Evolutionary conservation across 2,113 vertebrate genomes (phyloP).

Genomic region (Tachuris rubrigastra): DNA sequence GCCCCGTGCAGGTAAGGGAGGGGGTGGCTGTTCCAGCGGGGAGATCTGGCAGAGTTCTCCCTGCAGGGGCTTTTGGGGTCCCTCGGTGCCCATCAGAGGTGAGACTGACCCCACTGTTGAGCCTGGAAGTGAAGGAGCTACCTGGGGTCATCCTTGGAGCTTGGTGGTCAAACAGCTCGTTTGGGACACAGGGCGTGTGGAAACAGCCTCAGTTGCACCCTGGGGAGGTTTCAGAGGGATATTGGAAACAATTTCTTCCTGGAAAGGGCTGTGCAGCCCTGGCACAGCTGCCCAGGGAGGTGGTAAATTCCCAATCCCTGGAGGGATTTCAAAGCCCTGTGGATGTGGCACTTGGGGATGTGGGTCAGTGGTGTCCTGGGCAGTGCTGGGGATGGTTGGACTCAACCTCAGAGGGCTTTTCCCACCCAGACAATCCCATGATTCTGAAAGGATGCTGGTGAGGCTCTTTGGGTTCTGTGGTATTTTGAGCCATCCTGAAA

Average conservation of each 20-base stretch:
- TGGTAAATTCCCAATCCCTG: not conserved
- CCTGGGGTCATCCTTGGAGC: not conserved
- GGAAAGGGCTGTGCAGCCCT: not conserved
- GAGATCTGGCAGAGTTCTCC: not conserved
- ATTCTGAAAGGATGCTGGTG: not conserved
- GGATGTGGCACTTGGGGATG: not conserved
- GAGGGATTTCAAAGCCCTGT: not conserved
- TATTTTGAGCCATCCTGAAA: not conserved
- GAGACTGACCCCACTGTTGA: not conserved
- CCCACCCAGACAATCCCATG: not conserved
- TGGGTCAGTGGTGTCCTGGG: not conserved
- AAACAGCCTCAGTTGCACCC: not conserved
- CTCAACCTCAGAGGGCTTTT: not conserved
- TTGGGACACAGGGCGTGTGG: not conserved
- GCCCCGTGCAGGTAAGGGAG: conserved; percentile 54
- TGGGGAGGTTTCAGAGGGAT: rapidly evolving
- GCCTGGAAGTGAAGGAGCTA: not conserved
- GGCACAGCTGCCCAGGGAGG: not conserved
- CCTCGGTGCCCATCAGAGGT: not conserved
- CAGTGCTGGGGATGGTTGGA: not conserved
- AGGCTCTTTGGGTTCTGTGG: not conserved
- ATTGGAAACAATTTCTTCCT: not conserved
- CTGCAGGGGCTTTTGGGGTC: not conserved
- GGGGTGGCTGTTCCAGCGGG: not conserved
- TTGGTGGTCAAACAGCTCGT: not conserved